Evolutionary conservation across 2,797 vertebrate genomes (phyloP), one percentile per base, ranked within the genome.

Genomic region (Scolopax bukidnonensis): DNA sequence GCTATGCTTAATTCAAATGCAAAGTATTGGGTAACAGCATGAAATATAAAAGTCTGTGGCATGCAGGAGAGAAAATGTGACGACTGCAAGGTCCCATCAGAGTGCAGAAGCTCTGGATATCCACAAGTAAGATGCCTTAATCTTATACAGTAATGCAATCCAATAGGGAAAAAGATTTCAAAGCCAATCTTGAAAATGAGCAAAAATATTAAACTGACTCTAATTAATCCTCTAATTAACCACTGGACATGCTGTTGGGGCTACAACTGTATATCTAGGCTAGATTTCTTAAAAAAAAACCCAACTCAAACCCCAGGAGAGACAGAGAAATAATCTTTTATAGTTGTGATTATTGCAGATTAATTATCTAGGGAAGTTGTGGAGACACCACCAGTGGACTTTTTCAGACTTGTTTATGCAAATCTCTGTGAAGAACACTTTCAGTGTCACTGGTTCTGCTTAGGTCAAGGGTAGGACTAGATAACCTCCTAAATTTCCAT

Each of bases 1-100:
- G 88, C 84, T 78, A 86, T 32, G 89, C 78, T 85, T 89, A 87
- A 95, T 96, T 95, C 82, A 96, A 70, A 97, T 93, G 95, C 91
- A 94, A 96, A 96, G 77, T 70, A 77, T 87, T 92, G 93, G 64
- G 27, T 93, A 94, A 93, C 70, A 90, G 88, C 59, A 77, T 76
- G 84, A 94, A 94, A 87, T 32, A 60, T 33, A 63, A 56, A 87
- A 96, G 86, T 70, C 83, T 84, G 3, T 33, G 57, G 40, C 38
- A 83, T 54, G 59, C 47, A 85, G 41, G 56, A 93, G 38, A 89
- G 60, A 92, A 96, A 95, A 92, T 40, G 33, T 41, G 84, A 83
- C 78, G 88, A 85, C 30, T 89, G 17, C 33, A 4, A 59, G 56
- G 65, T 93, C 82, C 21, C 51, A 32, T 83, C 61, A 33, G 53